Evolutionary conservation across 2,888 invertebrate species (phyloP).

Genomic region (Temnothorax rugatulus): DNA sequence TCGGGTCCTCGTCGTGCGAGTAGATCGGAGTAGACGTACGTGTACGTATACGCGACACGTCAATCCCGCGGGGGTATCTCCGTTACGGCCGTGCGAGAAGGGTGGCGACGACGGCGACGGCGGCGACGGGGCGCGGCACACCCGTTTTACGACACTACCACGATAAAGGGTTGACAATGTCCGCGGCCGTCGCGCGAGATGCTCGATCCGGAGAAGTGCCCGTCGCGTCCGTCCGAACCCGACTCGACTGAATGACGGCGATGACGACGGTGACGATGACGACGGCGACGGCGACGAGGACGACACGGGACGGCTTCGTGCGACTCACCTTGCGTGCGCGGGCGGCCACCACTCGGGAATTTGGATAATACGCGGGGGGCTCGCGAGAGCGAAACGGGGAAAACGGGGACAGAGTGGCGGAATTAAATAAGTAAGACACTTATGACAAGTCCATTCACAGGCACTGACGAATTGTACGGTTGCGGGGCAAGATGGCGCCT

Average conservation of each 20-base stretch:
- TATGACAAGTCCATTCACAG: slow-evolving; percentile 85
- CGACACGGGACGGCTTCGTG: background rate
- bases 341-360: slow-evolving; percentile 56
- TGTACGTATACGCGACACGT: slow-evolving; percentile 69
- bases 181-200: background rate
- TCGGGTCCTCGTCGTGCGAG: slow-evolving; percentile 27
- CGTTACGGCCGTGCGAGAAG: background rate
- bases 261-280: background rate
- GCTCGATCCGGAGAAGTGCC: background rate
- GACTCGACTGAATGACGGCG: background rate
- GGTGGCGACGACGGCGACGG: too few species aligned
- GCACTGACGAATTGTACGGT: slow-evolving; percentile 82
- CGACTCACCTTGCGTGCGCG: slow-evolving; percentile 78
- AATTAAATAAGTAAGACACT: slow-evolving; percentile 81
- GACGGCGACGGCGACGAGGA: background rate
- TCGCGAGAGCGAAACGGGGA: slow-evolving; percentile 69
- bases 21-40: slow-evolving; percentile 33
- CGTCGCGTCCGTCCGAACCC: background rate
- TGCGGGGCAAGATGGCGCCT: slow-evolving; percentile 81
- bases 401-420: slow-evolving; percentile 71
- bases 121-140: slow-evolving; percentile 1
- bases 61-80: slow-evolving; percentile 60
- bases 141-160: background rate
- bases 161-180: too few species aligned
- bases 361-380: slow-evolving; percentile 75